phyloP scores from a whole-genome alignment of 1,140 invertebrate species.

The Pogonognathellus flavescens region DNA sequence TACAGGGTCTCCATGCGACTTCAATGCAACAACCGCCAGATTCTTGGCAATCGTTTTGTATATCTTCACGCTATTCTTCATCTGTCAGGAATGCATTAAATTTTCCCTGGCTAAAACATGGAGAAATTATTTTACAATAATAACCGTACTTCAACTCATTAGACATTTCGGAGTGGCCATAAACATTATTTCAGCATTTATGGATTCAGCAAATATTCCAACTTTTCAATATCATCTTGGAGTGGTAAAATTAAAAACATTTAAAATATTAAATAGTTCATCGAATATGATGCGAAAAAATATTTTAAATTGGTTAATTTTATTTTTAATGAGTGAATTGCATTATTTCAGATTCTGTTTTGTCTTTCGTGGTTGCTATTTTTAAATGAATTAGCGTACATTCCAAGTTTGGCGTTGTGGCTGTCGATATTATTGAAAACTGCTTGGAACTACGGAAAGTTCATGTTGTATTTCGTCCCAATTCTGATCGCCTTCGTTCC shows the following conservation, averaged over 20 bases:
- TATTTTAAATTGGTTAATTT: too few species aligned
- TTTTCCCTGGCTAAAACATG: background rate
- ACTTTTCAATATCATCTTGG: conserved; percentile 11
- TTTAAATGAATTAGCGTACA: background rate
- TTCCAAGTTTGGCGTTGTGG: background rate
- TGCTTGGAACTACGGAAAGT: background rate
- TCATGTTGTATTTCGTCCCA: background rate
- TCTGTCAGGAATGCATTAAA: background rate
- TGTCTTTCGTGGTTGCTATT: background rate
- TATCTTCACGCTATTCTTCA: background rate
- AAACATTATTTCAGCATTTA: background rate
- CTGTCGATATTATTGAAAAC: background rate
- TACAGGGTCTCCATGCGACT: background rate
- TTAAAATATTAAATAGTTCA: too few species aligned
- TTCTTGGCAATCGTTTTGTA: background rate
- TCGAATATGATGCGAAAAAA: too few species aligned
- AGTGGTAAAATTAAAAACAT: background rate
- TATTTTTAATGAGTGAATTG: too few species aligned
- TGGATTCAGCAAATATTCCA: conserved; percentile 8
- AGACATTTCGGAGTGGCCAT: background rate
- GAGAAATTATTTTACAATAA: background rate
- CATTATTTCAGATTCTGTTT: background rate
- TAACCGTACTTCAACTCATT: background rate
- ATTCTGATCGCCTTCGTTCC: conserved; percentile 7
- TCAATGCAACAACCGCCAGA: background rate